Conservation (phyloP, 1,140 invertebrate genomes). For the Gonatopus flavifemur region DNA sequence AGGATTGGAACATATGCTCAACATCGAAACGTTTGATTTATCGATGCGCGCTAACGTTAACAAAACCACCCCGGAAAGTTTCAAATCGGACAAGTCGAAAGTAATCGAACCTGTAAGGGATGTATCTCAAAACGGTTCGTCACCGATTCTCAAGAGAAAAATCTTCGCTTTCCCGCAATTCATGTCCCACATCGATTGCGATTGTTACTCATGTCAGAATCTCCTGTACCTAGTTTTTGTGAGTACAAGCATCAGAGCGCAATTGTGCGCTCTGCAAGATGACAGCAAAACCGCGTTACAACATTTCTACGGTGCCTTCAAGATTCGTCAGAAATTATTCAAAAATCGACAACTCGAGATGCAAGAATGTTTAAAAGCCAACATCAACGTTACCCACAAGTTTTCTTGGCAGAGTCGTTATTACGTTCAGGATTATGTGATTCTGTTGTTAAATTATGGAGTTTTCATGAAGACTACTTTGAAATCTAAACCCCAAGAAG, state of each 20-base stretch:
- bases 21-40: constrained; percentile 32
- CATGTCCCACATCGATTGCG: constrained; percentile 34
- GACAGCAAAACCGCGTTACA: constrained; percentile 29
- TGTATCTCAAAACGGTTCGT: constrained; percentile 25
- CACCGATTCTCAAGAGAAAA: constrained; percentile 38
- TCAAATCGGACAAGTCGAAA: constrained; percentile 1
- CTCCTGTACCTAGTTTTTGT: constrained; percentile 41
- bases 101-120: constrained; percentile 26
- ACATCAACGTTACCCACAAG: not conserved
- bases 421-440: constrained; percentile 29
- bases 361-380: constrained; percentile 1
- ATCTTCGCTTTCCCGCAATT: constrained; percentile 39
- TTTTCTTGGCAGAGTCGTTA: constrained; percentile 24
- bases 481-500: constrained; percentile 5
- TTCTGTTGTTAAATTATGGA: constrained; percentile 37
- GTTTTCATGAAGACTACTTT: constrained; percentile 25
- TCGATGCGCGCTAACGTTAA: constrained; percentile 17
- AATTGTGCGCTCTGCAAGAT: constrained; percentile 39
- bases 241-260: constrained; percentile 39
- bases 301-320: constrained; percentile 43
- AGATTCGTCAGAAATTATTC: constrained; percentile 32
- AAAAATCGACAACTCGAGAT: constrained; percentile 22
- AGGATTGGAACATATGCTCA: constrained; percentile 45
- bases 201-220: constrained; percentile 45
- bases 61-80: not conserved